Percentiles rank a stretch among this genome's conserved stretches.
phyloP scores from a whole-genome alignment of 2,888 invertebrate species.

The Eudasyphora cyanicolor region DNA sequence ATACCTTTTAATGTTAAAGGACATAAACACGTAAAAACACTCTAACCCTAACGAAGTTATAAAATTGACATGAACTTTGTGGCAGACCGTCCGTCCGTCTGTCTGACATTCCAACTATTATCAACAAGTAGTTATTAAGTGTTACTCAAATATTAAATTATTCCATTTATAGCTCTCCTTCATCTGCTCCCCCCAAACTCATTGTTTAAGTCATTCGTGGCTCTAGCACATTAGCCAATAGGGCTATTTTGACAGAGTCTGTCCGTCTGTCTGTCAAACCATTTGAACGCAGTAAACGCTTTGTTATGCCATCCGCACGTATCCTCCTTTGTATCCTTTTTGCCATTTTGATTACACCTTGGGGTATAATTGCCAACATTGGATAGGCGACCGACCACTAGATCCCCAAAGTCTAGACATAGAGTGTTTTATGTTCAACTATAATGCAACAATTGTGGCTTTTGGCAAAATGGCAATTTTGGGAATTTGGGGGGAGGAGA shows the following conservation, averaged over 20 bases:
- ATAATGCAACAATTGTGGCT: conserved; percentile 35
- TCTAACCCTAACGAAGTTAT: not conserved
- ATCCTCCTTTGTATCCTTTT: too few species aligned
- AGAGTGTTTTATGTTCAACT: not conserved
- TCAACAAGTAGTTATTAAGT: conserved; percentile 15
- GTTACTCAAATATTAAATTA: conserved; percentile 20
- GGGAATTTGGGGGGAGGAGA: too few species aligned
- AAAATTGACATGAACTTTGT: not conserved
- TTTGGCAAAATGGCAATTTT: not conserved
- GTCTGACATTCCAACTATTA: too few species aligned
- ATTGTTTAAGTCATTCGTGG: not conserved
- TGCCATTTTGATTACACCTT: conserved; percentile 46
- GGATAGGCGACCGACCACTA: too few species aligned
- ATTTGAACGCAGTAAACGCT: not conserved
- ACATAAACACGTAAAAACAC: not conserved
- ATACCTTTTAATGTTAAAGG: not conserved
- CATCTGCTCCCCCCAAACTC: not conserved
- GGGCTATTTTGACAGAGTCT: not conserved
- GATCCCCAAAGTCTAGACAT: conserved; percentile 56
- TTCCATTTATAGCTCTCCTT: too few species aligned
- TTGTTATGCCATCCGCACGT: not conserved
- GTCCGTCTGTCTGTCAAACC: not conserved
- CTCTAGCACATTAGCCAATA: not conserved
- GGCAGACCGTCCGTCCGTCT: not conserved
- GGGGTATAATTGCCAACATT: conserved; percentile 37